Conservation (phyloP, 2,888 invertebrate species). For the Nomada lathburiana region DNA sequence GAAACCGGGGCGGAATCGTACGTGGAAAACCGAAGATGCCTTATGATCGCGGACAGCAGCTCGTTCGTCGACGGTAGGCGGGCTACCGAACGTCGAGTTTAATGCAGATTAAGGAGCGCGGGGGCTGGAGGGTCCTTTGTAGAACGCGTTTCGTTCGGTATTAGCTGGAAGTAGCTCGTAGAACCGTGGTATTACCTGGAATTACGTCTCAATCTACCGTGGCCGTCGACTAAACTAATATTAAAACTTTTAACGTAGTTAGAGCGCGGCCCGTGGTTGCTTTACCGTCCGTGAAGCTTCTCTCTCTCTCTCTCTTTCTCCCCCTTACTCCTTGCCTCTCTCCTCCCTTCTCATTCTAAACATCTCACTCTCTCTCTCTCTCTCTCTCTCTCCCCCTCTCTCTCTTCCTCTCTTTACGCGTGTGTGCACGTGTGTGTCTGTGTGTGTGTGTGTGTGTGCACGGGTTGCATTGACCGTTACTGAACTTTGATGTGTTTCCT, state of each 20-base stretch:
- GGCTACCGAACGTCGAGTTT: constrained; percentile 80
- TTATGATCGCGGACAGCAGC: constrained; percentile 65
- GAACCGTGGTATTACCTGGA: constrained; percentile 84
- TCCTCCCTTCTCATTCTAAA: constrained; percentile 64
- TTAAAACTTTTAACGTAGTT: constrained; percentile 85
- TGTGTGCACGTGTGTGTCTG: neutral
- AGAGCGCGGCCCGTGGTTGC: constrained; percentile 83
- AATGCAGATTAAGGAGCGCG: constrained; percentile 82
- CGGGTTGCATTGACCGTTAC: constrained; percentile 82
- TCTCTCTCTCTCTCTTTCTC: constrained; percentile 70
- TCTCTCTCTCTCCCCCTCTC: constrained; percentile 59
- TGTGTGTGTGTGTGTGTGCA: constrained; percentile 57
- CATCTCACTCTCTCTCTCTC: constrained; percentile 66
- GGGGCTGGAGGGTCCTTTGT: constrained; percentile 82
- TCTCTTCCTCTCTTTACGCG: constrained; percentile 43
- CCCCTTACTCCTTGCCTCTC: constrained; percentile 50
- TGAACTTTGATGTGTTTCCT: constrained; percentile 83
- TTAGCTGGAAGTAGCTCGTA: constrained; percentile 83
- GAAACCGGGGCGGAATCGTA: constrained; percentile 41
- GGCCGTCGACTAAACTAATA: constrained; percentile 85
- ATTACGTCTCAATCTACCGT: constrained; percentile 85
- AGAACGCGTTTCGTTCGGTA: constrained; percentile 82
- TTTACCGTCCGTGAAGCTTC: constrained; percentile 82
- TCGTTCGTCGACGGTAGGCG: constrained; percentile 71
- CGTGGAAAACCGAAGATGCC: constrained; percentile 65